These are phyloP conservation scores for Drusus annulatus DNA, from an alignment of 1,140 invertebrate species.

Conservation along the genomic window DNA sequence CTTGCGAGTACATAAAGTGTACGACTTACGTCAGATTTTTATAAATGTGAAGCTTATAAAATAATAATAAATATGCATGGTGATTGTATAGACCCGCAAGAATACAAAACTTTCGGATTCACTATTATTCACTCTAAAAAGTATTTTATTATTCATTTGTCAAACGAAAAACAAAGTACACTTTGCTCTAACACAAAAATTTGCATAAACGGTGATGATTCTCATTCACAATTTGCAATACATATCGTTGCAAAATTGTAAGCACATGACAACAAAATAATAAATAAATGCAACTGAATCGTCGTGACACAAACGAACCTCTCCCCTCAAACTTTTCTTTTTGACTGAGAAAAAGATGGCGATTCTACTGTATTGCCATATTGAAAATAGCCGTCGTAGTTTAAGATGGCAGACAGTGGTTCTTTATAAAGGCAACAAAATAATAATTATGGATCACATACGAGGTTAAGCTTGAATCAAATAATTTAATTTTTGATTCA, in stretches of 20 bases:
- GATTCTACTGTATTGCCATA: constrained; percentile 30
- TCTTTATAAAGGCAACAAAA: too few species aligned
- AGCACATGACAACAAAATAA: constrained; percentile 47
- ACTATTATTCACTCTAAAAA: constrained; percentile 23
- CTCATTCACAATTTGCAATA: constrained; percentile 38
- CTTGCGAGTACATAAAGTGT: background rate
- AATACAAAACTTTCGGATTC: constrained; percentile 22
- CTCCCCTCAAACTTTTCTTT: constrained; percentile 9
- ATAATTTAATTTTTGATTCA: too few species aligned
- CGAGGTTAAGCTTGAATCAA: too few species aligned
- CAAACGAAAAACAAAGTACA: constrained; percentile 30
- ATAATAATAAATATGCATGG: constrained; percentile 5
- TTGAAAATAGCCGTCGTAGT: background rate
- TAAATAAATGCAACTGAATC: constrained; percentile 42
- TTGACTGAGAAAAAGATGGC: constrained; percentile 45
- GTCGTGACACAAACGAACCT: constrained; percentile 29
- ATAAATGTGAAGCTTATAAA: constrained; percentile 3
- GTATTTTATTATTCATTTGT: constrained; percentile 27
- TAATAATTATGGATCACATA: too few species aligned
- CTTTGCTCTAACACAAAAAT: constrained; percentile 20
- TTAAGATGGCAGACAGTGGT: too few species aligned
- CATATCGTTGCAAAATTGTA: constrained; percentile 24
- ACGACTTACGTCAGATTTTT: too few species aligned
- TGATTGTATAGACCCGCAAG: background rate
- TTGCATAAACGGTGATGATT: background rate